A percentile compares a stretch with the other conserved stretches of the same genome.
Evolutionary conservation across 2,113 vertebrate species (phyloP).

Genomic region (Chionodraco myersi): DNA sequence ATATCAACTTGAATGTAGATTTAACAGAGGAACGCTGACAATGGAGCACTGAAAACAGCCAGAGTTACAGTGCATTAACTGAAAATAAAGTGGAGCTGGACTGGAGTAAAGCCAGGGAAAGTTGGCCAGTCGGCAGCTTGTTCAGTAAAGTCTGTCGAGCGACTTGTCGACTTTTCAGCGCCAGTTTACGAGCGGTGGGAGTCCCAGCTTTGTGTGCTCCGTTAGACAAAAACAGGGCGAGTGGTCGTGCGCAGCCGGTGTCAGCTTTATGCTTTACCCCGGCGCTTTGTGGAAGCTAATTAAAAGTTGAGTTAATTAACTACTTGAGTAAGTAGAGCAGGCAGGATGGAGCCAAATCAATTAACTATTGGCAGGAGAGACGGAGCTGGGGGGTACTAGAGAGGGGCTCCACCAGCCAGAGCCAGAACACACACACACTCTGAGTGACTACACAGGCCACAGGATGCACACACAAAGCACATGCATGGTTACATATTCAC

Average conservation of each 20-base stretch:
- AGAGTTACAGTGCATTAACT: neutral
- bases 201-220: conserved; percentile 23
- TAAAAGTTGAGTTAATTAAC: conserved; percentile 78
- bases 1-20: conserved; percentile 42
- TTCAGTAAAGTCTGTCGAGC: neutral
- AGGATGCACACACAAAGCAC: conserved; percentile 3
- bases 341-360: conserved; percentile 75
- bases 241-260: conserved; percentile 42
- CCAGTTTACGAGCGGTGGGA: neutral
- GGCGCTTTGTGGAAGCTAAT: conserved; percentile 59
- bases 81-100: neutral
- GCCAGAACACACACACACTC: conserved; percentile 42
- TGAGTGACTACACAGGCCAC: conserved; percentile 16
- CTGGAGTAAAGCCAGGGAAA: conserved; percentile 8
- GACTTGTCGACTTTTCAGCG: conserved; percentile 23
- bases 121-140: neutral
- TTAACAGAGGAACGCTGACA: conserved; percentile 18
- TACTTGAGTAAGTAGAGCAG: conserved; percentile 73
- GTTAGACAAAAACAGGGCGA: conserved; percentile 30
- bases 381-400: conserved; percentile 37
- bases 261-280: conserved; percentile 54
- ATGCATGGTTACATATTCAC: neutral
- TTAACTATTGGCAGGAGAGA: conserved; percentile 74
- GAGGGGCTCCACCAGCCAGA: conserved; percentile 40
- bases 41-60: neutral